Evolutionary conservation across 2,888 invertebrate species (phyloP), one percentile per base, ranked within the genome.

Genomic region (Netelia melanura): DNA sequence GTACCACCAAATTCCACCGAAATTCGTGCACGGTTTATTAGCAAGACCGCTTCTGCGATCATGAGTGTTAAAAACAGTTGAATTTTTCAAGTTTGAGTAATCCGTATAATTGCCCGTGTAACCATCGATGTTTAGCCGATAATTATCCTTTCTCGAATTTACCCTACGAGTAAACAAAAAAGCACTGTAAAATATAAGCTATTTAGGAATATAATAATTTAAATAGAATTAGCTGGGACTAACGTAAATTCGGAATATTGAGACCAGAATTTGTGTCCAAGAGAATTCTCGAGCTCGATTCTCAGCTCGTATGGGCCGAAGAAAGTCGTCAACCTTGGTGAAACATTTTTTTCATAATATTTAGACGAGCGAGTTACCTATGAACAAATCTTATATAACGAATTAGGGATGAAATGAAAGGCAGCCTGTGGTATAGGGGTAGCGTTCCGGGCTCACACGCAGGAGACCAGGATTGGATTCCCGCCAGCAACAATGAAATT

Each of bases 1-100:
- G 89, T 95, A 95, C 96, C 96, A 96, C 95, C 96, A 96, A 10
- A 95, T 96, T 23, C 95, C 95, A 0, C 94, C 95, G 91, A 95
- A 95, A 1, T 94, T 94, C 23, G 94, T 91, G 89, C 95, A 95
- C 21, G 95, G 94, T 88, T 95, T 95, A 88, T 95, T 95, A 1
- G 75, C 67, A 0, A 94, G 94, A 11, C 94, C 94, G 25, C 95
- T 95, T 52, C 94, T 94, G 6, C 92, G 89, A 89, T 95, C 95
- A 81, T 89, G 92, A 2, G 94, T 95, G 87, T 94, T 94, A 94
- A 96, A 94, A 88, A 92, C 89, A 85, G 93, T 94, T 43, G 94
- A 94, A 89, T 95, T 95, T 89, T 95, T 95, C 82, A 94, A 94
- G 10, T 94, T 91, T 87, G 96, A 92, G 1, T 95, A 94, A 93